phyloP scores from a whole-genome alignment of 2,113 vertebrate genomes.

The Aepyceros melampus region DNA sequence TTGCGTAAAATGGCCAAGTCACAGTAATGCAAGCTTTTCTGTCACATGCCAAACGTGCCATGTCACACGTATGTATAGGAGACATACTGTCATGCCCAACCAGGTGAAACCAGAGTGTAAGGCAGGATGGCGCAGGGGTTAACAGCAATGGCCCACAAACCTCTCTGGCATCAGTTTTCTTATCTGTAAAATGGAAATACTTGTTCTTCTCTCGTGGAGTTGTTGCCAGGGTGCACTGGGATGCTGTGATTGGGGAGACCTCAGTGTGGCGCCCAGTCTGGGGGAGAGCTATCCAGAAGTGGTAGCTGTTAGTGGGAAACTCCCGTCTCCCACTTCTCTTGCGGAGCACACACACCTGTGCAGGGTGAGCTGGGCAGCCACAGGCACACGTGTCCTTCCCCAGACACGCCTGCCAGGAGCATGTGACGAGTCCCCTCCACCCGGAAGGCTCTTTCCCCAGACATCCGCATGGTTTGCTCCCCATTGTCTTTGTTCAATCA shows the following conservation, averaged over 20 bases:
- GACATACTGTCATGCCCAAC: not conserved
- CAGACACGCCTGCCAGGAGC: not conserved
- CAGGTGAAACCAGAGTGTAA: not conserved
- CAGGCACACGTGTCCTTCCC: not conserved
- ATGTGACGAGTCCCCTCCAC: not conserved
- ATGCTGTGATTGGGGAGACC: accelerated
- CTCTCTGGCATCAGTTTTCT: not conserved
- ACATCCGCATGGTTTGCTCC: not conserved
- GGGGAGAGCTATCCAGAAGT: not conserved
- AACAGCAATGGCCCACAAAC: not conserved
- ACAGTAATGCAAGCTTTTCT: not conserved
- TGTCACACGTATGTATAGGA: not conserved
- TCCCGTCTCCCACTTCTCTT: not conserved
- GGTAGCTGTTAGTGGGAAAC: not conserved
- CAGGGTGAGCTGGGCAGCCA: not conserved
- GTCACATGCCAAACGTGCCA: not conserved
- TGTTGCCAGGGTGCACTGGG: not conserved
- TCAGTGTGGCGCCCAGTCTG: not conserved
- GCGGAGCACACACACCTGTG: not conserved
- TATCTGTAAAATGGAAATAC: not conserved
- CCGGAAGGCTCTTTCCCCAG: not conserved
- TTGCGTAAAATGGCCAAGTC: not conserved
- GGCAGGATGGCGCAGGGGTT: not conserved
- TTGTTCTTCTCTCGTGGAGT: not conserved
- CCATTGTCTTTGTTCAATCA: not conserved